Percentiles rank a stretch among this genome's conserved stretches.
These are phyloP conservation scores for Brachionus plicatilis DNA, from an alignment of 1,140 invertebrate species.

Conservation along the genomic window DNA sequence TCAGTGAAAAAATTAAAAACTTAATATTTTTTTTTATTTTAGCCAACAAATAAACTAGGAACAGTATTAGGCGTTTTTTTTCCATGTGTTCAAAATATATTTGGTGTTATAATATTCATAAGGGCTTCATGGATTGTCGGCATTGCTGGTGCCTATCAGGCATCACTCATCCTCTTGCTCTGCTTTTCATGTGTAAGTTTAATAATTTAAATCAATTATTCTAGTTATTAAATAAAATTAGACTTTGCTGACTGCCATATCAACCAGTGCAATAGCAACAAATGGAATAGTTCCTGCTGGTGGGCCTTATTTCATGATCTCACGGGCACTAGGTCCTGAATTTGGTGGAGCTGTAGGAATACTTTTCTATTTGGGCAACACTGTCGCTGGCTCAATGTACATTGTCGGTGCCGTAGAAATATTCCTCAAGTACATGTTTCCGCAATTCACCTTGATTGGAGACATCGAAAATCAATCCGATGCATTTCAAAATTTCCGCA, in stretches of 20 bases:
- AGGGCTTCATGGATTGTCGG: slow-evolving; percentile 98
- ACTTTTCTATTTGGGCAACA: slow-evolving; percentile 96
- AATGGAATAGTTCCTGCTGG: slow-evolving; percentile 97
- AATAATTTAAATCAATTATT: not conserved
- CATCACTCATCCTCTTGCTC: slow-evolving; percentile 86
- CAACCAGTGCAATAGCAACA: slow-evolving; percentile 97
- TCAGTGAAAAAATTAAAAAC: not conserved
- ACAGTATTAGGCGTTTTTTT: slow-evolving; percentile 95
- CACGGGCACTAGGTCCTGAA: slow-evolving; percentile 89
- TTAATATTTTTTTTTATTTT: not conserved
- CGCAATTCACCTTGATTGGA: slow-evolving; percentile 81
- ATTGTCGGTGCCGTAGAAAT: slow-evolving; percentile 91
- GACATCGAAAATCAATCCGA: slow-evolving; percentile 57
- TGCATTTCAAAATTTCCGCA: slow-evolving; percentile 81
- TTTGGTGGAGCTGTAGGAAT: slow-evolving; percentile 97
- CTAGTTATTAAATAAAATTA: not conserved
- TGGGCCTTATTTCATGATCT: slow-evolving; percentile 99
- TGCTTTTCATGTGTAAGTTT: slow-evolving; percentile 87
- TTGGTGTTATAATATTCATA: slow-evolving; percentile 73
- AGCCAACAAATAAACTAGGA: slow-evolving; percentile 67
- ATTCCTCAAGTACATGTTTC: slow-evolving; percentile 93
- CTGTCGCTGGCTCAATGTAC: slow-evolving; percentile 96
- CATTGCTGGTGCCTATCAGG: slow-evolving; percentile 84
- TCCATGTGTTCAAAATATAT: slow-evolving; percentile 97
- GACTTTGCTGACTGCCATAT: slow-evolving; percentile 94